Evolutionary conservation across 2,888 invertebrate genomes (phyloP).

Genomic region (Tetanocera ferruginea): DNA sequence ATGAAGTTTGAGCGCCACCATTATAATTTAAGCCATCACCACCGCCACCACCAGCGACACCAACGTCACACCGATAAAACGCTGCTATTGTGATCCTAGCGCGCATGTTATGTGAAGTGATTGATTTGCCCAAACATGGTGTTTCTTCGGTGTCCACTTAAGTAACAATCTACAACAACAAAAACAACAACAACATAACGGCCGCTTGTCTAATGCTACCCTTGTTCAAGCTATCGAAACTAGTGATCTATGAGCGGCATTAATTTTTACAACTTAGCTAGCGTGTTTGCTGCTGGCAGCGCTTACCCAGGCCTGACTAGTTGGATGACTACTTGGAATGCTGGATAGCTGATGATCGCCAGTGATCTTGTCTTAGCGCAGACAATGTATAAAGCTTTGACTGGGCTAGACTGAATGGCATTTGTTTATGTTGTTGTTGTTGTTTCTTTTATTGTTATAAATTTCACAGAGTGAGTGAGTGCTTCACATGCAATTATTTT

Average conservation of each 20-base stretch:
- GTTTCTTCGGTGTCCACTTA: background rate
- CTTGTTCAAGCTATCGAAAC: background rate
- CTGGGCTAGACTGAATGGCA: slow-evolving; percentile 37
- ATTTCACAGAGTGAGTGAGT: background rate
- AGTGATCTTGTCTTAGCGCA: background rate
- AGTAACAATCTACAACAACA: background rate
- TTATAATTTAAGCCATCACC: slow-evolving; percentile 38
- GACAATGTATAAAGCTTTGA: background rate
- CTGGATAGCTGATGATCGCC: background rate
- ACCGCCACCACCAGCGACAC: slow-evolving; percentile 31
- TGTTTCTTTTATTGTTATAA: slow-evolving; percentile 40
- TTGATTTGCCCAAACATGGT: slow-evolving; percentile 37
- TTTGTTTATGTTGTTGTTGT: slow-evolving; percentile 22
- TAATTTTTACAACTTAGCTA: slow-evolving; percentile 14
- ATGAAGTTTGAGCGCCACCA: slow-evolving; percentile 47
- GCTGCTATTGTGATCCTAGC: slow-evolving; percentile 12
- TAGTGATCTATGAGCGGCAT: slow-evolving; percentile 32
- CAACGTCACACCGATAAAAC: background rate
- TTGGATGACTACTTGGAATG: background rate
- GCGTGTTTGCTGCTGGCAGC: background rate
- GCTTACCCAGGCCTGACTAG: background rate
- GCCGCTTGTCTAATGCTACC: background rate
- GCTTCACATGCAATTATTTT: slow-evolving; percentile 29
- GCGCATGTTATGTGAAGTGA: slow-evolving; percentile 41
- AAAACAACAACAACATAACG: background rate